These are phyloP conservation scores for Perithous albicinctus DNA, from an alignment of 2,888 invertebrate species.

Conservation along the genomic window DNA sequence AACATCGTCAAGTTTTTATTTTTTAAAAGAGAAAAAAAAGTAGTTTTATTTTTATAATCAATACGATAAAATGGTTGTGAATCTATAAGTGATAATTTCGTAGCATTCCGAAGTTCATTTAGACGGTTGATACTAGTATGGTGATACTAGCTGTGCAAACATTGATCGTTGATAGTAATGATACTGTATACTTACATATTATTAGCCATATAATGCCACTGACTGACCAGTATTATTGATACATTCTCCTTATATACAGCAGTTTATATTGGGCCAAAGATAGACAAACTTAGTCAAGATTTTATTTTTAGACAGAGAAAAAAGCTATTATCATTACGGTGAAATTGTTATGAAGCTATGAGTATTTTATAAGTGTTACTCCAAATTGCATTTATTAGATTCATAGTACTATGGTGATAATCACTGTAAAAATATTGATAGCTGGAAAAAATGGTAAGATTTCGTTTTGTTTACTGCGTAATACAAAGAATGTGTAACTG, in stretches of 20 bases:
- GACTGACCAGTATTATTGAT: too few species aligned
- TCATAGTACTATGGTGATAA: background rate
- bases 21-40: background rate
- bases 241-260: too few species aligned
- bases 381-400: background rate
- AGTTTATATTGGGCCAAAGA: background rate
- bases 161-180: too few species aligned
- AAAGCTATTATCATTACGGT: background rate
- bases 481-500: too few species aligned
- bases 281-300: background rate
- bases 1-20: background rate
- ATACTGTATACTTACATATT: background rate
- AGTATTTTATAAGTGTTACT: background rate
- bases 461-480: too few species aligned
- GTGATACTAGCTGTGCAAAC: background rate
- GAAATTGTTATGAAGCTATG: background rate
- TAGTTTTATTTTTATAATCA: background rate
- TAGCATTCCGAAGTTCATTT: slow-evolving; percentile 5
- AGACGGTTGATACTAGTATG: background rate
- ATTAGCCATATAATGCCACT: background rate
- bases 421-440: background rate
- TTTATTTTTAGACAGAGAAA: slow-evolving; percentile 2
- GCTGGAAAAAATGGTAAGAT: background rate
- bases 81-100: background rate
- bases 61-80: background rate